Evolutionary conservation across 2,797 vertebrate species (phyloP), one percentile per base, ranked within the genome.

Genomic region (Halcyon smyrnensis): DNA sequence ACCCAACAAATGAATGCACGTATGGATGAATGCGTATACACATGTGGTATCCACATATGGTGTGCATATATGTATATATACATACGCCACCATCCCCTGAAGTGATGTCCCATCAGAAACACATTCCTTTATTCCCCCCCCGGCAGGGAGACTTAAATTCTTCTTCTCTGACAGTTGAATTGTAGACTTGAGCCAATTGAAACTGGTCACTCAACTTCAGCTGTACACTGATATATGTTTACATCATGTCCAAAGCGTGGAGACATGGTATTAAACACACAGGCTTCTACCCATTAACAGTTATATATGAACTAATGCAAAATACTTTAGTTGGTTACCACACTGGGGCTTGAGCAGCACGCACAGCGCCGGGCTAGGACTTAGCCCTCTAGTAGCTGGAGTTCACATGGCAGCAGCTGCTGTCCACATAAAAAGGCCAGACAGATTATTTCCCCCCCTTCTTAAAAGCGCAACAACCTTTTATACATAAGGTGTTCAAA

Each of bases 251-350:
- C 75, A 67, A 80, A 87, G 68, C 25, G 46, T n/a, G 7, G 36
- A 86, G 62, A 79, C 41, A 59, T 71, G 21, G 75, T 87, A 68
- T 53, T 74, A 96, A 87, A 91, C 8, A 60, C 16, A 60, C 51
- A 41, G 12, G 41, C n/a, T 77, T 63, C 53, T 57, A 27, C 39
- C 75, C 73, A 24, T 60, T 83, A 83, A 30, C 19, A 5, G 0
- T 89, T 89, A 85, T 21, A 78, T 20, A 84, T 6, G 30, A 88
- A 92, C 39, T 25, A 50, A 80, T 54, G 75, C 16, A 74, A 92
- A 87, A 18, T 50, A 74, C 39, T 73, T 93, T 60, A 82, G 79
- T 82, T 75, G 60, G 93, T 92, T 71, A 63, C 87, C 76, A 84
- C 70, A 27, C 64, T 63, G 80, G 75, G 53, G 93, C 90, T 93